These are phyloP conservation scores for Platerodrilus igneus DNA, from an alignment of 2,888 invertebrate species.

Conservation along the genomic window DNA sequence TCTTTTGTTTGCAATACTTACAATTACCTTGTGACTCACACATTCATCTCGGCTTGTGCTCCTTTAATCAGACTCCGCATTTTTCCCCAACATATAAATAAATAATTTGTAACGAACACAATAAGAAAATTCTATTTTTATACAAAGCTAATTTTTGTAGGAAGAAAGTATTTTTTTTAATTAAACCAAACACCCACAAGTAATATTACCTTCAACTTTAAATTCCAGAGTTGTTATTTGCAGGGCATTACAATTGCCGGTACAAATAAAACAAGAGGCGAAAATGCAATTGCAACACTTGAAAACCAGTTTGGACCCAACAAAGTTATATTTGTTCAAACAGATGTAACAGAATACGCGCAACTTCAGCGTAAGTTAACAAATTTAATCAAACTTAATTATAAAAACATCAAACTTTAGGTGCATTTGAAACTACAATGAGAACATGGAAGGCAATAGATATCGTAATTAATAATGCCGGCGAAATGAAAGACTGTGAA, in stretches of 20 bases:
- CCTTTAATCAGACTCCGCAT: too few relatives aligned
- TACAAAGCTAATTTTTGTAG: too few relatives aligned
- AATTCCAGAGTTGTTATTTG: too few relatives aligned
- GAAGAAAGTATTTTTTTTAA: too few relatives aligned
- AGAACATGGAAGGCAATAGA: conserved; percentile 46
- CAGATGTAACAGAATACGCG: conserved; percentile 68
- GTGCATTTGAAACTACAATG: conserved; percentile 41
- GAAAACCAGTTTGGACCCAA: conserved; percentile 61
- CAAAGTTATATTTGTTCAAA: conserved; percentile 63
- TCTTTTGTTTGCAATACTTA: too few relatives aligned
- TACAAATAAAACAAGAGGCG: conserved; percentile 46
- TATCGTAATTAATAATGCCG: conserved; percentile 68
- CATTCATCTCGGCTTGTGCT: too few relatives aligned
- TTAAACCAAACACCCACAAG: too few relatives aligned
- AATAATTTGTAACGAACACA: too few relatives aligned
- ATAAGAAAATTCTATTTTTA: too few relatives aligned
- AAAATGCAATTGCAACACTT: conserved; percentile 58
- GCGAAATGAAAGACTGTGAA: conserved; percentile 70
- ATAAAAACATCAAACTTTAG: conserved; percentile 49
- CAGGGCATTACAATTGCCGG: conserved; percentile 39
- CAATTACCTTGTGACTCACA: too few relatives aligned
- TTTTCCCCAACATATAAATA: too few relatives aligned
- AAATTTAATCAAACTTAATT: conserved; percentile 1
- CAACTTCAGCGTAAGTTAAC: conserved; percentile 62
- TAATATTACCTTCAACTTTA: too few relatives aligned